Percentiles rank a stretch among this genome's conserved stretches.
phyloP scores from a whole-genome alignment of 2,888 invertebrate genomes.

The Artemia sp. region DNA sequence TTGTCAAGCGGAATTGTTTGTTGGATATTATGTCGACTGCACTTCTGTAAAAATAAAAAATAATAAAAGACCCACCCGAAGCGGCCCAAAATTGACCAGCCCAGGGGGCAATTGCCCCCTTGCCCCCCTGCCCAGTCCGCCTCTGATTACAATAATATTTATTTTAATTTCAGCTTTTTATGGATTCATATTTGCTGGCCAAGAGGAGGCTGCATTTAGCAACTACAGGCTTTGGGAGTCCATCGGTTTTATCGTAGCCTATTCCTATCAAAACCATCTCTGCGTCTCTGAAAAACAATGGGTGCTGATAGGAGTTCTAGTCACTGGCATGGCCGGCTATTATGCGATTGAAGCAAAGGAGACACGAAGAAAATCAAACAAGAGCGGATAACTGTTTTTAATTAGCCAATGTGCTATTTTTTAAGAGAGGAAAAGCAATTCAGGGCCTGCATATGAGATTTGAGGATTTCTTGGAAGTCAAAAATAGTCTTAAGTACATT shows the following conservation, averaged over 20 bases:
- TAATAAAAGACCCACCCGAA: too few relatives aligned
- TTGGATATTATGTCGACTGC: too few relatives aligned
- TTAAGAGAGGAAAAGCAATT: too few relatives aligned
- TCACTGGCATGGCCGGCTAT: slow-evolving; percentile 57
- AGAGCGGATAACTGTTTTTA: too few relatives aligned
- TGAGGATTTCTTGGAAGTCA: too few relatives aligned
- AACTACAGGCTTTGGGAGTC: slow-evolving; percentile 86
- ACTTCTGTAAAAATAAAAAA: too few relatives aligned
- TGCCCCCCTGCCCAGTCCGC: neutral
- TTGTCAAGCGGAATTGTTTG: too few relatives aligned
- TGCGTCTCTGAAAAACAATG: slow-evolving; percentile 55
- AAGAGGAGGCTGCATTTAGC: slow-evolving; percentile 76
- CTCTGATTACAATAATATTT: neutral
- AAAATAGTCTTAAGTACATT: too few relatives aligned
- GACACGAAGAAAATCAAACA: neutral
- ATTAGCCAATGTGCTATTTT: too few relatives aligned
- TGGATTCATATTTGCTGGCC: slow-evolving; percentile 64
- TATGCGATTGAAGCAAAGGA: slow-evolving; percentile 40
- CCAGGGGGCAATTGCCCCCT: neutral
- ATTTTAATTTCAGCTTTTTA: slow-evolving; percentile 43
- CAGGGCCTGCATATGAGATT: too few relatives aligned
- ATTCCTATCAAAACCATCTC: slow-evolving; percentile 56
- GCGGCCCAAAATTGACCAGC: too few relatives aligned
- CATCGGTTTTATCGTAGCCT: slow-evolving; percentile 69
- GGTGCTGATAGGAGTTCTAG: slow-evolving; percentile 46